A percentile compares a stretch with the other conserved stretches of the same genome.
phyloP scores from a whole-genome alignment of 1,140 invertebrate species.

The Gonioctena quinquepunctata region DNA sequence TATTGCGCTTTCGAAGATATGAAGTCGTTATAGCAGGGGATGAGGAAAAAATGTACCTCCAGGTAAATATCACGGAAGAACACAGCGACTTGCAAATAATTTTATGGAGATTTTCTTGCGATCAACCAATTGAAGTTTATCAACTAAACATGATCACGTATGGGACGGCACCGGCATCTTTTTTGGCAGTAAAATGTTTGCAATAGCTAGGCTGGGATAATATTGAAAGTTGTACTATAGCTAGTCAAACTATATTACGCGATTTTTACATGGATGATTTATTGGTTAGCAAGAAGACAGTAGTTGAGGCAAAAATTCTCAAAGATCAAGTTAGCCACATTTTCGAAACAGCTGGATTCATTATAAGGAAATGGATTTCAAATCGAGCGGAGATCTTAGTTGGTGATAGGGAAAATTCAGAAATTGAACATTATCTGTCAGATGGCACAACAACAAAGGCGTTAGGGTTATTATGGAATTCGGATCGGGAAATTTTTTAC shows the following conservation, averaged over 20 bases:
- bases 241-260: constrained; percentile 36
- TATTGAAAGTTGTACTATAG: constrained; percentile 42
- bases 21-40: constrained; percentile 44
- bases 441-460: constrained; percentile 35
- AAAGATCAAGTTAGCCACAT: constrained; percentile 33
- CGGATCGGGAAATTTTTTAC: constrained; percentile 40
- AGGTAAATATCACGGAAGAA: constrained; percentile 46
- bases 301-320: constrained; percentile 33
- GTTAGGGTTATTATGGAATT: constrained; percentile 49
- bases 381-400: constrained; percentile 28
- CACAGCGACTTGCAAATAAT: constrained; percentile 52
- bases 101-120: constrained; percentile 44
- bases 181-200: constrained; percentile 43
- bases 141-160: constrained; percentile 49
- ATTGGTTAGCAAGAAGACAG: constrained; percentile 32
- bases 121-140: constrained; percentile 38
- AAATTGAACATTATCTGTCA: not conserved
- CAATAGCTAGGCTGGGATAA: constrained; percentile 39
- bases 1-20: constrained; percentile 31
- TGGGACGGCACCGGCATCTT: constrained; percentile 48
- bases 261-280: constrained; percentile 59
- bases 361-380: constrained; percentile 33
- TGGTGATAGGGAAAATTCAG: not conserved
- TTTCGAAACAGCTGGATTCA: constrained; percentile 26
- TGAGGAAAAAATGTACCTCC: constrained; percentile 57